Evolutionary conservation across 2,888 invertebrate species (phyloP).

Genomic region (Cheilosia soror): DNA sequence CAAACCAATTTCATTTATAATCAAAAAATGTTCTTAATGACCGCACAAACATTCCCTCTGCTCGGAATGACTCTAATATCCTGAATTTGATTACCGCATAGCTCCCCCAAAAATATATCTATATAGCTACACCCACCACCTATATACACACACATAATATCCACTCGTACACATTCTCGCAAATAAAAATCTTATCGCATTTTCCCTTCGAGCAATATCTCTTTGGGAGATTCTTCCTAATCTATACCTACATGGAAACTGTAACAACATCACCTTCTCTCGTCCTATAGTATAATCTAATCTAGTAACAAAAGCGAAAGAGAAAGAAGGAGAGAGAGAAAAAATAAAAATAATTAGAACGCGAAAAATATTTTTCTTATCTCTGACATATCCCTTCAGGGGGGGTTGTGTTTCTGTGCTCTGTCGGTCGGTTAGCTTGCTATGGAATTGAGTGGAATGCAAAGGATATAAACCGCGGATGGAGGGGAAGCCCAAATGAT

Average conservation of each 20-base stretch:
- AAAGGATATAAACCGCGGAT: slow-evolving; percentile 37
- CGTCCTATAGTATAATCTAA: slow-evolving; percentile 4
- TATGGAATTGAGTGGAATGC: neutral
- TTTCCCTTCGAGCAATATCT: slow-evolving; percentile 34
- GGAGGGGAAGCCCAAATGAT: slow-evolving; percentile 45
- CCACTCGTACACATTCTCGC: neutral
- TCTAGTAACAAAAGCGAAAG: slow-evolving; percentile 4
- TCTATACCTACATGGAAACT: slow-evolving; percentile 54
- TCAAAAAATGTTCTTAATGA: slow-evolving; percentile 53
- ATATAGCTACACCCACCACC: neutral
- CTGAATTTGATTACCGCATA: slow-evolving; percentile 59
- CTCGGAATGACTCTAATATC: slow-evolving; percentile 57
- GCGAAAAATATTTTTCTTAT: slow-evolving; percentile 66
- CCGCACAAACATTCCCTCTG: slow-evolving; percentile 36
- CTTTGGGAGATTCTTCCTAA: slow-evolving; percentile 46
- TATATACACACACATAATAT: slow-evolving; percentile 1
- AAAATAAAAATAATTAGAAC: slow-evolving; percentile 67
- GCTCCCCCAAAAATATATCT: no score
- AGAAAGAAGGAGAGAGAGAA: neutral
- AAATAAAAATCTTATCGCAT: slow-evolving; percentile 48
- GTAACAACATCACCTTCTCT: slow-evolving; percentile 36
- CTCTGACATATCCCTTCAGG: slow-evolving; percentile 34
- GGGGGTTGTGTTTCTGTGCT: neutral
- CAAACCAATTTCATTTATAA: slow-evolving; percentile 65
- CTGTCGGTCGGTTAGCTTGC: neutral